These are phyloP conservation scores for Garra rufa DNA, from an alignment of 2,113 vertebrate species.

Conservation along the genomic window DNA sequence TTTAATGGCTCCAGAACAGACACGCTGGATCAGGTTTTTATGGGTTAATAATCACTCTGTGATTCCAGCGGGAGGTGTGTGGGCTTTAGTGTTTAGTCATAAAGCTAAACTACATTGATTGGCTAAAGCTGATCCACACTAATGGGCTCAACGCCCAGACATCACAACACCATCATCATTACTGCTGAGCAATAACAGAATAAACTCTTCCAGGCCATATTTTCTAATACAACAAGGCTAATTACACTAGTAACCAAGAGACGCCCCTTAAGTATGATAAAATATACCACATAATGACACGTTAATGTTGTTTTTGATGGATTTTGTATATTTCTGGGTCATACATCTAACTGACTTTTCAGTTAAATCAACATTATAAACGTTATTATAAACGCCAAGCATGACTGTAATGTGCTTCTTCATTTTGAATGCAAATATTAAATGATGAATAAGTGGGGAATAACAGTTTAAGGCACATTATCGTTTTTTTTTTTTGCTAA, in stretches of 20 bases:
- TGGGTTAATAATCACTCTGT: constrained; percentile 25
- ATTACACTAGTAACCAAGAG: neutral
- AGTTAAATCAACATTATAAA: neutral
- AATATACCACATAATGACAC: neutral
- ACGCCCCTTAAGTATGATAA: neutral
- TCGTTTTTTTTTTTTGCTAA: neutral
- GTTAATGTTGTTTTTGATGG: neutral
- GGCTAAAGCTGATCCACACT: neutral
- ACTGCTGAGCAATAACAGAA: constrained; percentile 6
- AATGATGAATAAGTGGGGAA: neutral
- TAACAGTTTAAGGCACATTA: neutral
- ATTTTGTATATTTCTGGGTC: neutral
- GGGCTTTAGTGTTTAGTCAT: constrained; percentile 20
- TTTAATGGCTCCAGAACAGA: constrained; percentile 2
- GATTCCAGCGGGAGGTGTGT: constrained; percentile 27
- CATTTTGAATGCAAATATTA: neutral
- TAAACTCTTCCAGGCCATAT: neutral
- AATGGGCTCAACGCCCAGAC: constrained; percentile 26
- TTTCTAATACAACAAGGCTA: neutral
- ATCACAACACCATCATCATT: constrained; percentile 1
- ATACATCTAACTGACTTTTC: neutral
- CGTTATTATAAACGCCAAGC: neutral
- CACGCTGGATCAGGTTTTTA: constrained; percentile 26
- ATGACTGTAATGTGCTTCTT: neutral
- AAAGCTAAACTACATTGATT: constrained; percentile 36